Base-by-base conservation (phyloP, 2,797 vertebrate species). In the Morus bassanus region DNA sequence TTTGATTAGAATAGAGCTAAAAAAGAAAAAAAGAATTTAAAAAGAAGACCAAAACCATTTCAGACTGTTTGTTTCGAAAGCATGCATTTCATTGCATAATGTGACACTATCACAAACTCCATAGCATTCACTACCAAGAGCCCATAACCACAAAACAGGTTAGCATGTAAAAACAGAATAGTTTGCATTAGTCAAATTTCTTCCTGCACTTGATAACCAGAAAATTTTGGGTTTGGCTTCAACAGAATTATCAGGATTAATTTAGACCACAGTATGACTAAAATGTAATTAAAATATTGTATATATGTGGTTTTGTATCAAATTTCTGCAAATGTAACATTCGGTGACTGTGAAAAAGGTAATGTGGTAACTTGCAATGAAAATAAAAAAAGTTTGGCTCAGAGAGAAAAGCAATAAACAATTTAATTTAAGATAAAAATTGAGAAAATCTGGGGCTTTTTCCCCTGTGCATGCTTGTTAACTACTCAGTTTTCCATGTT, bases 71-170 rank as follows among this genome's bases (percentile, higher is more conserved):
- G 6, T 30, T 84, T 48, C 1, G 0, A 79, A 89, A 89, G 8
- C 0, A 1, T 25, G 12, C 8, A 3, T 43, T 82, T 59, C 30
- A 39, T 11, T 57, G 18, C 5, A 81, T 10, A 30, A 28, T 11
- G 15, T 65, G 54, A 65, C n/a, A 39, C 6, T 63, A 33, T 31
- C 46, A 43, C 6, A n/a, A 64, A 84, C 14, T 59, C n/a, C 2
- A 3, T 30, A 45, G 51, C 0, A 0, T 19, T 88, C 23, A 60
- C 41, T 28, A 57, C 4, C 21, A 69, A 69, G 54, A 43, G 23
- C 11, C 10, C 13, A 50, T 33, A 69, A 43, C 2, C 13, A 28
- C 0, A 5, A 53, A 19, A 28, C 16, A 85, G n/a, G 35, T n/a
- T 50, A 46, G 18, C 13, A 73, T 5, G 17, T 69, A 76, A 88